These are phyloP conservation scores for Trissolcus brochymenae DNA, from an alignment of 2,888 invertebrate genomes.

Conservation along the genomic window DNA sequence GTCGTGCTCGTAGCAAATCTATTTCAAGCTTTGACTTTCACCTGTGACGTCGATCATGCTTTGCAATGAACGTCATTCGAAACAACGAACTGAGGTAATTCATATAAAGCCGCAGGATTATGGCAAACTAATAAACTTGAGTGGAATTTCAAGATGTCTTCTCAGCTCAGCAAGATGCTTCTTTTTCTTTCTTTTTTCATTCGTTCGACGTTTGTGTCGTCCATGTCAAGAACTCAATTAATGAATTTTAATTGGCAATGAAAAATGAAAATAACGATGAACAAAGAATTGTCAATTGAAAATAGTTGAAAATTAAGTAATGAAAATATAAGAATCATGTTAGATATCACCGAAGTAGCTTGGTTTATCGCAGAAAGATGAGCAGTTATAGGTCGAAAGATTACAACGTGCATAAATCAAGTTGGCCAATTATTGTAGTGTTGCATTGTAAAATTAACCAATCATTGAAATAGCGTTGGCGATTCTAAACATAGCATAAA, in stretches of 20 bases:
- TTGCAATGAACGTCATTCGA: conserved; percentile 42
- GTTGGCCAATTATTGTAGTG: conserved; percentile 17
- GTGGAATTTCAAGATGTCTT: not conserved
- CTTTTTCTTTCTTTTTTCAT: not conserved
- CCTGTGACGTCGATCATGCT: conserved; percentile 42
- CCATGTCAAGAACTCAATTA: not conserved
- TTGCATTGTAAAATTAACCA: conserved; percentile 27
- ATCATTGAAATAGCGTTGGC: conserved; percentile 36
- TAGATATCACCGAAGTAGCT: too few species aligned
- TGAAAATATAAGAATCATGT: not conserved
- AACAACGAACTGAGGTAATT: conserved; percentile 37
- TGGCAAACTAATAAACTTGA: not conserved
- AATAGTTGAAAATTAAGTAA: not conserved
- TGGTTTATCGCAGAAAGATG: not conserved
- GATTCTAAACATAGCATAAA: conserved; percentile 35
- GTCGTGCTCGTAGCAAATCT: conserved; percentile 46
- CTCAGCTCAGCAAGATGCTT: not conserved
- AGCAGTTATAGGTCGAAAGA: conserved; percentile 3
- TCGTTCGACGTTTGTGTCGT: not conserved
- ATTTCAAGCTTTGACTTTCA: conserved; percentile 57
- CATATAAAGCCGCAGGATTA: not conserved
- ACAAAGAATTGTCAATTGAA: not conserved
- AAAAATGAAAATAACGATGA: too few species aligned
- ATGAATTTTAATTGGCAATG: not conserved
- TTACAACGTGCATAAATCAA: conserved; percentile 8